Conservation (phyloP, 2,888 invertebrate species). For the Apamea anceps region DNA sequence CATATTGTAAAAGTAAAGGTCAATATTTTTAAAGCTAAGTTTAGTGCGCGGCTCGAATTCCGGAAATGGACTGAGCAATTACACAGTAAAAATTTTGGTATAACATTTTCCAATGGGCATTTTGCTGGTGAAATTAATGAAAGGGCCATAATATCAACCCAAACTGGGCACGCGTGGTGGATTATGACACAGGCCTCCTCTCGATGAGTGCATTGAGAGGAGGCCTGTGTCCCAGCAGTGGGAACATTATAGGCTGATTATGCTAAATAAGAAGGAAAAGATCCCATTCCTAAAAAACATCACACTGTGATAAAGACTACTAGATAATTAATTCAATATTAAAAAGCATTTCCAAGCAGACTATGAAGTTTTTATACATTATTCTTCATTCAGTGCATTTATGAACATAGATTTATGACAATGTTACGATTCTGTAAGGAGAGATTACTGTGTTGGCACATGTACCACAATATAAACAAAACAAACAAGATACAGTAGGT, state of each 20-base stretch:
- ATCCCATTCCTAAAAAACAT: conserved; percentile 11
- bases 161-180: no score
- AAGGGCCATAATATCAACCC: no score
- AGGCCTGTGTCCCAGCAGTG: no score
- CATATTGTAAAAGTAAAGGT: background rate
- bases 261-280: background rate
- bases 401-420: conserved; percentile 26
- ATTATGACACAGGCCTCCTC: no score
- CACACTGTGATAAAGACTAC: background rate
- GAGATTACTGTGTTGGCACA: conserved; percentile 18
- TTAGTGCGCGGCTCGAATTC: background rate
- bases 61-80: background rate
- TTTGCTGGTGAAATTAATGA: no score
- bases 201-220: no score
- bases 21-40: background rate
- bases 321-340: conserved; percentile 1
- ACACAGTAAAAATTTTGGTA: background rate
- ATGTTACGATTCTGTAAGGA: conserved; percentile 11
- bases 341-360: conserved; percentile 40
- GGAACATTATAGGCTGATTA: no score
- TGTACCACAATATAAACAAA: conserved; percentile 2
- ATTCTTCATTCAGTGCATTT: conserved; percentile 32
- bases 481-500: conserved; percentile 22
- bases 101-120: background rate
- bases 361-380: conserved; percentile 14